Evolutionary conservation across 2,113 vertebrate genomes (phyloP).

Genomic region (Conger conger): DNA sequence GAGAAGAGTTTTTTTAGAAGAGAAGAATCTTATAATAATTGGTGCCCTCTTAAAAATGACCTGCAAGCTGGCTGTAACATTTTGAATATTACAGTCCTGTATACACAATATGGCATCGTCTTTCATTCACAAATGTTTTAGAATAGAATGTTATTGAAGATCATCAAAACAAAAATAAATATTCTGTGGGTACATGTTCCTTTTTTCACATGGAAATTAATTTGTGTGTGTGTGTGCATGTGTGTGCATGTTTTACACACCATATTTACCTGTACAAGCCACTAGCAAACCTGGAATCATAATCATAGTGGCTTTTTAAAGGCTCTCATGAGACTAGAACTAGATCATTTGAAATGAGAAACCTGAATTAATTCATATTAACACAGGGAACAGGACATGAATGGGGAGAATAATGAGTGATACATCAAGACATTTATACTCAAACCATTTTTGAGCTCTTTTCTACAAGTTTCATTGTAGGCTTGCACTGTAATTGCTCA

Average conservation of each 20-base stretch:
- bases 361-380: neutral
- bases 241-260: too few species aligned
- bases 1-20: neutral
- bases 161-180: neutral
- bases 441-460: too few species aligned
- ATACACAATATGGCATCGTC: neutral
- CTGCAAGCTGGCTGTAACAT: slow-evolving; percentile 9
- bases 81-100: neutral
- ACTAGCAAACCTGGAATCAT: too few species aligned
- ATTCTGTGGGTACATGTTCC: too few species aligned
- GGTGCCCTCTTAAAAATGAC: slow-evolving; percentile 14
- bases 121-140: slow-evolving; percentile 2
- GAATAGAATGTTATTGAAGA: neutral
- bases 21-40: slow-evolving; percentile 40
- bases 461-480: neutral
- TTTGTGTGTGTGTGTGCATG: too few species aligned
- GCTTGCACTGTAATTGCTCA: neutral
- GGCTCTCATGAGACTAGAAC: slow-evolving; percentile 1
- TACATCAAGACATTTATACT: too few species aligned
- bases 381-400: neutral
- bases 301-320: neutral
- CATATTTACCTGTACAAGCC: too few species aligned
- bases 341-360: slow-evolving; percentile 27
- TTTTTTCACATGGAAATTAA: too few species aligned
- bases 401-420: neutral